phyloP scores from a whole-genome alignment of 2,888 invertebrate species.

The Mythimna pallens region DNA sequence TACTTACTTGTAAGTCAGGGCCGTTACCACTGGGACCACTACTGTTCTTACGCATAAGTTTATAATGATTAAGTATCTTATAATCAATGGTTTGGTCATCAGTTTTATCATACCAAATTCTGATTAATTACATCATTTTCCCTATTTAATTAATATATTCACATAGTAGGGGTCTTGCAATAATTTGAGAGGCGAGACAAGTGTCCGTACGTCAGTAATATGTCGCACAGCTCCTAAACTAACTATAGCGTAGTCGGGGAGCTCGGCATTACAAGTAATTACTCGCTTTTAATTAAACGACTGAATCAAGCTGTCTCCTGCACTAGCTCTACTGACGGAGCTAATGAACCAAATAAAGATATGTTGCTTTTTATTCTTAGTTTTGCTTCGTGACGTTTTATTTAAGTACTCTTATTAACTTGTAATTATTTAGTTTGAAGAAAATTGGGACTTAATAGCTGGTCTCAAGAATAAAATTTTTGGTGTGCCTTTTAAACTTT shows the following conservation, averaged over 20 bases:
- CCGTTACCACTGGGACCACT: too few species aligned
- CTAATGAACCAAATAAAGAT: conserved; percentile 56
- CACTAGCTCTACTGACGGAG: conserved; percentile 52
- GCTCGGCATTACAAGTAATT: conserved; percentile 62
- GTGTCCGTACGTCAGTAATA: conserved; percentile 41
- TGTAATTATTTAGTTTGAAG: not conserved
- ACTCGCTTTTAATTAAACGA: conserved; percentile 65
- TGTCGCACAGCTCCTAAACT: conserved; percentile 20
- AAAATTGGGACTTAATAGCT: not conserved
- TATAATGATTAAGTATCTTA: too few species aligned
- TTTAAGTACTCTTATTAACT: conserved; percentile 9
- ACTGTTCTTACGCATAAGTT: too few species aligned
- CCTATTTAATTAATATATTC: not conserved
- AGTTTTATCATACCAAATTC: too few species aligned
- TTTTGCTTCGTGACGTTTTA: conserved; percentile 19
- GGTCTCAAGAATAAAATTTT: not conserved
- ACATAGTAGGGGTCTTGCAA: conserved; percentile 25
- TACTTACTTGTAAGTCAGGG: too few species aligned
- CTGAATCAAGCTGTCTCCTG: conserved; percentile 61
- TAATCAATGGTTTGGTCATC: too few species aligned
- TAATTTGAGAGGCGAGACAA: conserved; percentile 35
- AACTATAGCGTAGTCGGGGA: conserved; percentile 32
- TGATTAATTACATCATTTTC: too few species aligned
- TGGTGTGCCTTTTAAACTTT: too few species aligned
- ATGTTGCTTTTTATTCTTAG: conserved; percentile 38